A percentile compares a stretch with the other conserved stretches of the same genome.
phyloP scores from a whole-genome alignment of 1,140 invertebrate species.

The Rhynchophorus ferrugineus region DNA sequence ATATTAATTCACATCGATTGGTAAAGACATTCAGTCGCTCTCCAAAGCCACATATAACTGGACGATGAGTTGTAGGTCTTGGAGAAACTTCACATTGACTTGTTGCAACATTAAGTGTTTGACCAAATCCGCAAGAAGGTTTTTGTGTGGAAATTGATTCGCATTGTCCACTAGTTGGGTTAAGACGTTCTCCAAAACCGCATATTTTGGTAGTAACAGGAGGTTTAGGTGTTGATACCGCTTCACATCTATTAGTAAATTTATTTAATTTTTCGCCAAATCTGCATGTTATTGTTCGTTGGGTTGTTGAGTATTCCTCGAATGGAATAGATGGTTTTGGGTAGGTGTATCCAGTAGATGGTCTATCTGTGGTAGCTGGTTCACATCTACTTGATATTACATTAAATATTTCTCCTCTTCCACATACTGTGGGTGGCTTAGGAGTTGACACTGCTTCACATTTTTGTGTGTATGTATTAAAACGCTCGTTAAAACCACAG shows the following conservation, averaged over 20 bases:
- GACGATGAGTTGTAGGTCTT: background rate
- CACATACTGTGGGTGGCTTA: background rate
- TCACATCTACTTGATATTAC: background rate
- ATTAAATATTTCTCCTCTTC: slow-evolving; percentile 3
- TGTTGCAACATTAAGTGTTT: background rate
- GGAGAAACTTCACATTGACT: slow-evolving; percentile 10
- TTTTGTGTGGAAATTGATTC: background rate
- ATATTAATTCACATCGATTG: background rate
- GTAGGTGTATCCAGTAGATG: background rate
- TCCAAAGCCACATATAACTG: slow-evolving; percentile 3
- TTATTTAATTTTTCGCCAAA: background rate
- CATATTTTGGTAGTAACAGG: background rate
- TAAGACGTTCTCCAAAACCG: background rate
- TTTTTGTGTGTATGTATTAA: background rate
- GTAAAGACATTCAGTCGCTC: slow-evolving; percentile 2
- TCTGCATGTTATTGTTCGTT: background rate
- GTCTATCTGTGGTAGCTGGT: background rate
- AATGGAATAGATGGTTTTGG: background rate
- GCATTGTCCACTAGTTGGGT: background rate
- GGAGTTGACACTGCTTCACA: background rate
- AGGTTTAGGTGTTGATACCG: background rate
- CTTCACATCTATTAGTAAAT: slow-evolving; percentile 1
- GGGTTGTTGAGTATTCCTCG: background rate
- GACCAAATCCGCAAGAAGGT: background rate
- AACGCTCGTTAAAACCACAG: background rate